These are phyloP conservation scores for Lathronympha strigana DNA, from an alignment of 2,888 invertebrate species.

Conservation along the genomic window DNA sequence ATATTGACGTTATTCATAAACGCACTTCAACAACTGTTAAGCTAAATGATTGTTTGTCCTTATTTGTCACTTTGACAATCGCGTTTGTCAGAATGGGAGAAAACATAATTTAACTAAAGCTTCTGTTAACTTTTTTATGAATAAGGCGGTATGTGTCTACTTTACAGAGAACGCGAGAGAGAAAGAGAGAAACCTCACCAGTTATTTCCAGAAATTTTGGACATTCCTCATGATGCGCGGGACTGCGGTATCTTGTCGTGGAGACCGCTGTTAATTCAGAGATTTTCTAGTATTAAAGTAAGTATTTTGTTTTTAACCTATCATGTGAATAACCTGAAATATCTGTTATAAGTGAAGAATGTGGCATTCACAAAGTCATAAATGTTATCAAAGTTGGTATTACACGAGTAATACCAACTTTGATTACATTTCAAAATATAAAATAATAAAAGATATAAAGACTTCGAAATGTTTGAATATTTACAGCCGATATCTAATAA, in stretches of 20 bases:
- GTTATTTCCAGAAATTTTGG: constrained; percentile 85
- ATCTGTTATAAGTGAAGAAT: no score
- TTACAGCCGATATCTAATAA: not conserved
- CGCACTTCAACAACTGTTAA: no score
- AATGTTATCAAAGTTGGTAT: not conserved
- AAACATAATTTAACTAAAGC: no score
- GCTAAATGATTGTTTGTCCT: no score
- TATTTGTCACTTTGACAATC: no score
- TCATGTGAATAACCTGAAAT: no score
- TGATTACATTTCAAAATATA: constrained; percentile 1
- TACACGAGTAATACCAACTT: not conserved
- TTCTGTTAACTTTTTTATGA: no score
- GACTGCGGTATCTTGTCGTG: constrained; percentile 95
- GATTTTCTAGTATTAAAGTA: constrained; percentile 95
- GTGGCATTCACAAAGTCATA: not conserved
- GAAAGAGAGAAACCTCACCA: constrained; percentile 85
- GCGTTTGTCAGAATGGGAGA: no score
- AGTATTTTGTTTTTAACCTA: constrained; percentile 45
- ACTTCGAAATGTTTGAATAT: not conserved
- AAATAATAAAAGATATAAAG: no score
- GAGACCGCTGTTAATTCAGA: constrained; percentile 93
- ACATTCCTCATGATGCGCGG: constrained; percentile 87
- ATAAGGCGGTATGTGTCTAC: no score
- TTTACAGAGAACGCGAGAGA: constrained; percentile 78
- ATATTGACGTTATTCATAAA: no score